phyloP scores from a whole-genome alignment of 2,888 invertebrate species.

The Rapana venosa region DNA sequence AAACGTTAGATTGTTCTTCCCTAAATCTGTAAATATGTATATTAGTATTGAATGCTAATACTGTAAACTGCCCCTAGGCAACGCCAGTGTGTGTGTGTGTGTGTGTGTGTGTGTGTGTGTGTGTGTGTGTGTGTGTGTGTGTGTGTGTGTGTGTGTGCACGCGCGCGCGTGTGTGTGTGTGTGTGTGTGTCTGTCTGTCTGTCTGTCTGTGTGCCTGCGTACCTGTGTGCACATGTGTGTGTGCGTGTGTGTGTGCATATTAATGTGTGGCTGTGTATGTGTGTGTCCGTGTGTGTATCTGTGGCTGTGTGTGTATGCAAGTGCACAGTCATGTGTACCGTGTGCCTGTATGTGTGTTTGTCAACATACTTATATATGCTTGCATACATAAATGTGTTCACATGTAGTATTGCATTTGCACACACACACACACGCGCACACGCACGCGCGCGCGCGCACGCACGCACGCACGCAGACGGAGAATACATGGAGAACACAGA shows the following conservation, averaged over 20 bases:
- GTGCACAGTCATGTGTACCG: not conserved
- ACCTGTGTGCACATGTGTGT: not conserved
- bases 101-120: constrained; percentile 24
- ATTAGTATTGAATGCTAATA: too few relatives aligned
- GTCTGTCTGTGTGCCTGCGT: constrained; percentile 11
- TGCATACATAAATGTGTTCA: not conserved
- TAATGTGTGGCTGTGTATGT: not conserved
- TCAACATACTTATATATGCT: not conserved
- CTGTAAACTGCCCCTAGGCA: too few relatives aligned
- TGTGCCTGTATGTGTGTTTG: not conserved
- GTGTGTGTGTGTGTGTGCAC: constrained; percentile 12
- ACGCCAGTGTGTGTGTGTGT: not conserved
- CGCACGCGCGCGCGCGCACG: not conserved
- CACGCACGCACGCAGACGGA: too few relatives aligned
- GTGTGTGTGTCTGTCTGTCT: constrained; percentile 2
- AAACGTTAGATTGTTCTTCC: too few relatives aligned
- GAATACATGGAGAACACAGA: too few relatives aligned
- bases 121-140: constrained; percentile 25
- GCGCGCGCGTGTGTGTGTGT: constrained; percentile 4
- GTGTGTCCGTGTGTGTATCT: constrained; percentile 16
- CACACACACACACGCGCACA: not conserved
- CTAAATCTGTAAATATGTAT: too few relatives aligned
- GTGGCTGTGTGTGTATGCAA: not conserved
- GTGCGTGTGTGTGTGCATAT: not conserved
- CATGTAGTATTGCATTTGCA: not conserved